Evolutionary conservation across 2,113 vertebrate species (phyloP).

Genomic region (Mastomys coucha): DNA sequence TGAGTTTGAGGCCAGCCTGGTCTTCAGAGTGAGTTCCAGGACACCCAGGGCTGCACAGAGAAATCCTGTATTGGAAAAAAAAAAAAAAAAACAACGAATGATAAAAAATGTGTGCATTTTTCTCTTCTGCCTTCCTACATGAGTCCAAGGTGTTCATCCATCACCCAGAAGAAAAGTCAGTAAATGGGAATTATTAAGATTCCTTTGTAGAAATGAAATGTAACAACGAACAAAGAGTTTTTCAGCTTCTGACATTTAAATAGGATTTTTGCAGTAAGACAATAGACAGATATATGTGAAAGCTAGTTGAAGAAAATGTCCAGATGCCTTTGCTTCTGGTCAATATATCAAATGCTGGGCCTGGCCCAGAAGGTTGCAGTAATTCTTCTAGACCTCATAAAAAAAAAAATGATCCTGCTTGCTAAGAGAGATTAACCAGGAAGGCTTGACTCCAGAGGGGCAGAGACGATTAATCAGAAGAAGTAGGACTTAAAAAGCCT

Average conservation of each 20-base stretch:
- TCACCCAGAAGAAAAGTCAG: background rate
- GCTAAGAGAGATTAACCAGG: background rate
- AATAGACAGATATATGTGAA: conserved; percentile 51
- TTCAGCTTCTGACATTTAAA: conserved; percentile 76
- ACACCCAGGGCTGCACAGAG: too few species aligned
- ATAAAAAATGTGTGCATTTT: background rate
- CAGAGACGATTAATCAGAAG: background rate
- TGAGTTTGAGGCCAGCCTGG: too few species aligned
- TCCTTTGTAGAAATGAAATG: conserved; percentile 47
- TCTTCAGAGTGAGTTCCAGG: too few species aligned
- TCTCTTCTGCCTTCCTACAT: background rate
- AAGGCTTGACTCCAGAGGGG: background rate
- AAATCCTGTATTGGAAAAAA: too few species aligned
- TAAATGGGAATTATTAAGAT: conserved; percentile 53
- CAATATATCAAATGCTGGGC: background rate
- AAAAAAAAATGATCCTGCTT: conserved; percentile 33
- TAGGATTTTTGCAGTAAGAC: conserved; percentile 70
- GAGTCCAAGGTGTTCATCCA: conserved; percentile 32
- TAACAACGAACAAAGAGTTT: conserved; percentile 47
- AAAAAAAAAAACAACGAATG: too few species aligned
- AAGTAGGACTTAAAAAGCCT: background rate
- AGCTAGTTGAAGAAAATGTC: conserved; percentile 59
- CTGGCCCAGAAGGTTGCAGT: background rate
- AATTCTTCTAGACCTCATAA: background rate
- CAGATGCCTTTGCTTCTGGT: conserved; percentile 55